A percentile compares a stretch with the other conserved stretches of the same genome.
Conservation (phyloP, 2,888 invertebrate species). For the Pantelozetes paolii region DNA sequence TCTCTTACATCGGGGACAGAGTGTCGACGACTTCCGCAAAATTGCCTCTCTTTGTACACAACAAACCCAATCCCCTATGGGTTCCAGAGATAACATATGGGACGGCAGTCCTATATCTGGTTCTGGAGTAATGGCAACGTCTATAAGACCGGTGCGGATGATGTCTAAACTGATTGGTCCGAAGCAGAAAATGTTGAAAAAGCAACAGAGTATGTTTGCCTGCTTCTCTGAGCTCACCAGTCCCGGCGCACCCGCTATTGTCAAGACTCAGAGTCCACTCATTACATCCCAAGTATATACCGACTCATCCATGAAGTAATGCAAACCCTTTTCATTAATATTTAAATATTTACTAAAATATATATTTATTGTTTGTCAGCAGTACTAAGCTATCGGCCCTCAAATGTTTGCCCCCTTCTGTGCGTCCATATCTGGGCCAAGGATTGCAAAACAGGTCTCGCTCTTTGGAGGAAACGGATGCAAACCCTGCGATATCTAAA, state of each 20-base stretch:
- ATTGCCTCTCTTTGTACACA: slow-evolving; percentile 22
- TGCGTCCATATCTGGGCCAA: slow-evolving; percentile 27
- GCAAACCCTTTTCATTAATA: background rate
- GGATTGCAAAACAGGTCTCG: background rate
- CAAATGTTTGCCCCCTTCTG: slow-evolving; percentile 28
- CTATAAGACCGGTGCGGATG: slow-evolving; percentile 24
- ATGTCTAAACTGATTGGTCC: slow-evolving; percentile 46
- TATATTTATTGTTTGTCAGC: background rate
- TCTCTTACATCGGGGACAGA: slow-evolving; percentile 44
- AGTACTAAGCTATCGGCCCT: background rate
- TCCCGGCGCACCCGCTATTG: background rate
- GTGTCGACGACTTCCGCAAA: slow-evolving; percentile 47
- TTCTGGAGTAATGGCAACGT: background rate
- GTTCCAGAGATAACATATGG: slow-evolving; percentile 47
- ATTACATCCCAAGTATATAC: background rate
- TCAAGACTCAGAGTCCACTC: slow-evolving; percentile 16
- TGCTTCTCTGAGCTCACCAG: slow-evolving; percentile 48
- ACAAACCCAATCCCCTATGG: slow-evolving; percentile 44
- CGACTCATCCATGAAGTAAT: background rate
- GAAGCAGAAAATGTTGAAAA: slow-evolving; percentile 49
- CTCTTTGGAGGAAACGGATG: slow-evolving; percentile 28
- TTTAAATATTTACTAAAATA: background rate
- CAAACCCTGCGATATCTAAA: background rate
- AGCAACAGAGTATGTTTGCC: slow-evolving; percentile 49
- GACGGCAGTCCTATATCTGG: slow-evolving; percentile 5